Base-by-base conservation (phyloP, 2,888 invertebrate genomes). In the Ophioninae sp. region DNA sequence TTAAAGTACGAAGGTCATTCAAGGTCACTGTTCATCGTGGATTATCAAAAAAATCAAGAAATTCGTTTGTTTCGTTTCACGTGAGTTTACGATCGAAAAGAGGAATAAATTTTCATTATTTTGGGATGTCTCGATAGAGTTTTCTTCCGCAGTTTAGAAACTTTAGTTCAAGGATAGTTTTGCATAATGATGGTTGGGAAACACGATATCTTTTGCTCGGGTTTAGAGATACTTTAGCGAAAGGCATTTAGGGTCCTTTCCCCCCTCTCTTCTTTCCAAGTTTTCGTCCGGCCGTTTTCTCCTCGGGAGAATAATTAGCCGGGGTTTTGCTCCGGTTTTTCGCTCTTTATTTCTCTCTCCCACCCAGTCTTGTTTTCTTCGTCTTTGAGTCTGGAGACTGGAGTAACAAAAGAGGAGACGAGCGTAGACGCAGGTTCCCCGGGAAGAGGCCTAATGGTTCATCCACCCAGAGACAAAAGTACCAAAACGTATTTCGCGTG, bases 301-400 rank as follows among this genome's bases (percentile, higher is more conserved):
- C 83, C 82, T 68, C 77, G 61, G 56, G 83, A 78, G 87, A 87
- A 91, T 91, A 91, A 91, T 91, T 91, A 91, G 89, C 91, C 88
- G 88, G 90, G 87, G 90, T 89, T 91, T 91, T 91, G 61, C 65
- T 44, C 44, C 39, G 65, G 70, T 39, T 62, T 62, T 44, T 73
- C 44, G 59, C 50, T 76, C 21, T 75, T 61, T 75, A 62, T 68
- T 50, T 67, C 67, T 69, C 64, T 76, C 39, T 74, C 56, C 50
- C 50, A 17, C 64, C 73, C 62, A 39, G 5, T 69, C 68, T 61
- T 39, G 75, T 23, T 74, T 59, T 73, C 61, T 72, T 37, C 59
- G 57, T 72, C 67, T 78, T 30, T 73, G 61, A 44, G 70, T n/a
- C 61, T 20, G 57, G 74, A 75, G 44, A 39, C 61, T 39, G 56